phyloP scores from a whole-genome alignment of 2,888 invertebrate species.

The Phasia obesa region DNA sequence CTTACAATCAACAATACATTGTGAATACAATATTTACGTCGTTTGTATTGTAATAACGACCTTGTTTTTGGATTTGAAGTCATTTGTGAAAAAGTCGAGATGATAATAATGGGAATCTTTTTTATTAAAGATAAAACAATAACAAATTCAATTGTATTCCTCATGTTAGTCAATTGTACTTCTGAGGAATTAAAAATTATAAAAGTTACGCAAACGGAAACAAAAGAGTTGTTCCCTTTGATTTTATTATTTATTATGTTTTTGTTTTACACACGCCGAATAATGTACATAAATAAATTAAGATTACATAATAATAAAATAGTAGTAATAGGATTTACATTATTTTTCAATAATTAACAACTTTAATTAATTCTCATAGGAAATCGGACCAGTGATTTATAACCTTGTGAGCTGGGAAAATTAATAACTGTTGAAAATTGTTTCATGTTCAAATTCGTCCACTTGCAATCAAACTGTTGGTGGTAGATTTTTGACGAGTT shows the following conservation, averaged over 20 bases:
- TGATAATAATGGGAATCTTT: slow-evolving; percentile 45
- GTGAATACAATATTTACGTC: too few relatives aligned
- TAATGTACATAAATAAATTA: not conserved
- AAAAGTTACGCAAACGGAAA: slow-evolving; percentile 49
- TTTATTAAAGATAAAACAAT: not conserved
- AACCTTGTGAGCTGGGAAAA: too few relatives aligned
- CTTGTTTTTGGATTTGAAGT: not conserved
- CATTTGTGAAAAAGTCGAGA: not conserved
- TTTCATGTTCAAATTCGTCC: too few relatives aligned
- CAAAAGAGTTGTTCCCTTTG: not conserved
- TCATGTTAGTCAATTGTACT: slow-evolving; percentile 2
- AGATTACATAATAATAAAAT: slow-evolving; percentile 19
- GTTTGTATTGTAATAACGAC: too few relatives aligned
- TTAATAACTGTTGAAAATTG: too few relatives aligned
- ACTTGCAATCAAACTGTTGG: too few relatives aligned
- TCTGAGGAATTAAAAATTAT: not conserved
- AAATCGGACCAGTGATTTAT: too few relatives aligned
- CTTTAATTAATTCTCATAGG: not conserved
- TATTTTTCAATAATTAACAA: not conserved
- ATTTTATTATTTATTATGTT: slow-evolving; percentile 3
- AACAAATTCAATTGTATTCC: slow-evolving; percentile 34
- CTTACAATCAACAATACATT: too few relatives aligned
- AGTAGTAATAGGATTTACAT: slow-evolving; percentile 13
- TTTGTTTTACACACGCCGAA: not conserved
- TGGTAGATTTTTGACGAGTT: too few relatives aligned